These are phyloP conservation scores for Rousettus leschenaultii DNA, from an alignment of 2,113 vertebrate species.

Conservation along the genomic window DNA sequence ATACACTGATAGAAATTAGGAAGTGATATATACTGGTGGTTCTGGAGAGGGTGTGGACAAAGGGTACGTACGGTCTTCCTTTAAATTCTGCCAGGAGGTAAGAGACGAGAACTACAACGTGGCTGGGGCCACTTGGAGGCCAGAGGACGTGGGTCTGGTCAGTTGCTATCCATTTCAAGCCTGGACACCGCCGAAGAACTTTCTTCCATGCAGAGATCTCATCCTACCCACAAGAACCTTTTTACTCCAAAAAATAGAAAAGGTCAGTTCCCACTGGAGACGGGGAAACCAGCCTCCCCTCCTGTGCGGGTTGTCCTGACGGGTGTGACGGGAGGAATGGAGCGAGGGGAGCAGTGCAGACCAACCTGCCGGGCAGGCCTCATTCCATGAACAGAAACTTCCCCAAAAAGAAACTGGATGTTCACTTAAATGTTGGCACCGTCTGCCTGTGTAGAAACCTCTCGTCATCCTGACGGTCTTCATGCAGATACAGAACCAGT, in stretches of 20 bases:
- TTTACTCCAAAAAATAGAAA: conserved; percentile 70
- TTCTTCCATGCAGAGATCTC: background rate
- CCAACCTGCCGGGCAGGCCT: conserved; percentile 71
- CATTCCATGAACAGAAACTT: conserved; percentile 66
- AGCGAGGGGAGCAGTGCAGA: conserved; percentile 63
- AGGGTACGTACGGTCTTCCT: background rate
- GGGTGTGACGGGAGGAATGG: conserved; percentile 35
- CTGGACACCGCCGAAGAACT: background rate
- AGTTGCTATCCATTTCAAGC: background rate
- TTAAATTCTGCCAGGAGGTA: background rate
- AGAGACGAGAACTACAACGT: background rate
- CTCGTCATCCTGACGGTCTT: background rate
- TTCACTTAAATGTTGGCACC: conserved; percentile 77
- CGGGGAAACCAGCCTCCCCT: conserved; percentile 54
- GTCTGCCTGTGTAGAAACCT: conserved; percentile 58
- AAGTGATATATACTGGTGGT: background rate
- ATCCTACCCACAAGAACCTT: conserved; percentile 68
- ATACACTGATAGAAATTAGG: conserved; percentile 37
- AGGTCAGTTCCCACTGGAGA: conserved; percentile 55
- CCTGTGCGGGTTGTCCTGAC: conserved; percentile 51
- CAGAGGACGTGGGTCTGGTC: background rate
- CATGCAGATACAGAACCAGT: background rate
- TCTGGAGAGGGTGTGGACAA: background rate
- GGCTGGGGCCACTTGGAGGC: rapidly evolving
- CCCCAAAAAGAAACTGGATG: conserved; percentile 74